Evolutionary conservation across 2,888 invertebrate genomes (phyloP), one percentile per base, ranked within the genome.

Genomic region (Acronicta leporina): DNA sequence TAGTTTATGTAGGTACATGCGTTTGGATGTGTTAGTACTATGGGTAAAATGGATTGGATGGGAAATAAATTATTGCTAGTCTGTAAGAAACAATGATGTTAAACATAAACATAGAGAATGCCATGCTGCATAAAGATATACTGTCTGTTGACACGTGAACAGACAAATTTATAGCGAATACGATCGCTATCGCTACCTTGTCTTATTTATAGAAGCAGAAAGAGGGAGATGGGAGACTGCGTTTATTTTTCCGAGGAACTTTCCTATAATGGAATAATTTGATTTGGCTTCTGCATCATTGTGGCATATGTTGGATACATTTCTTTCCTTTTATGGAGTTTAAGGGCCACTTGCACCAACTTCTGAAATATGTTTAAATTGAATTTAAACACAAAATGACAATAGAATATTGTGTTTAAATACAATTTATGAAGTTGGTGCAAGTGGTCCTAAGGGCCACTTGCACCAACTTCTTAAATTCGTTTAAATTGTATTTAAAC

Each of bases 141-240:
- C 42, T 58, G 60, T 57, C 63, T 73, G 73, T 72, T 72, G 73
- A 75, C 73, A 73, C 61, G 46, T 40, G 61, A 72, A 68, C 56
- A 64, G 59, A 57, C 72, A 63, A 54, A 51, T 75, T 75, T 75
- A 72, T 67, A 67, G 67, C 58, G 41, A 44, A 59, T 48, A 15
- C 53, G 20, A 63, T 59, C 35, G 47, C 20, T 33, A 41, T 42
- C 35, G 48, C 45, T 61, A 42, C 57, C 55, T 55, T 63, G 66
- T 58, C 52, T 59, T 63, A 68, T 68, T 68, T 53, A 66, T 65
- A 68, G 59, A 62, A 55, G 57, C 48, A 53, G 62, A 75, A 53
- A 63, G 50, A 75, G 55, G 71, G 54, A 14, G 40, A 54, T 43
- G 15, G 48, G 7, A 44, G 1, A 43, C 40, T 68, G 51, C 40